Evolutionary conservation across 2,888 invertebrate genomes (phyloP).

Genomic region (Ophion obscuratus): DNA sequence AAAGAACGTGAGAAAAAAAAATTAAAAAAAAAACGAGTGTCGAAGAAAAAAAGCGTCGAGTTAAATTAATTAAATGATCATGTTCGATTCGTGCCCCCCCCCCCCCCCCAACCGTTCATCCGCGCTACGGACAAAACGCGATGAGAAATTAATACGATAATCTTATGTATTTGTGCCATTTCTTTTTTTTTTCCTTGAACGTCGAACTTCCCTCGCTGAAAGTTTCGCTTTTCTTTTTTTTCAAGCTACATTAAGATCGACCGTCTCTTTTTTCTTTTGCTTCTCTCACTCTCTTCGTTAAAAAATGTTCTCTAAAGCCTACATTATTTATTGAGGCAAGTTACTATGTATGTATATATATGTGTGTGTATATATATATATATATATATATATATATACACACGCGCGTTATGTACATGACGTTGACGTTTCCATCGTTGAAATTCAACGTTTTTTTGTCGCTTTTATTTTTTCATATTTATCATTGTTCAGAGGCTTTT

Average conservation of each 20-base stretch:
- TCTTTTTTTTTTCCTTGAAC: not conserved
- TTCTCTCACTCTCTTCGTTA: slow-evolving; percentile 63
- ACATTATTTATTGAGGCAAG: slow-evolving; percentile 68
- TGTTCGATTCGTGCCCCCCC: not conserved
- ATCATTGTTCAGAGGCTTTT: no score
- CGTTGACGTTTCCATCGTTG: no score
- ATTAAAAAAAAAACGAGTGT: not conserved
- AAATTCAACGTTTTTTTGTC: no score
- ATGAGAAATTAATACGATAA: slow-evolving; percentile 1
- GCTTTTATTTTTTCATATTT: no score
- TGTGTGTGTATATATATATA: slow-evolving; percentile 55
- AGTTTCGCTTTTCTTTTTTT: not conserved
- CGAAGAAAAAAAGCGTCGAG: not conserved
- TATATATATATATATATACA: slow-evolving; percentile 56
- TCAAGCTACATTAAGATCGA: slow-evolving; percentile 15
- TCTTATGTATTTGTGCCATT: slow-evolving; percentile 39
- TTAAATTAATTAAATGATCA: not conserved
- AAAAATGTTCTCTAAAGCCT: slow-evolving; percentile 65
- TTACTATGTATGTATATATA: not conserved
- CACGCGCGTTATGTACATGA: no score
- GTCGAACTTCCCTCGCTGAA: not conserved
- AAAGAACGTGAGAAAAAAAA: not conserved
- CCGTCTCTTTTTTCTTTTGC: slow-evolving; percentile 59
- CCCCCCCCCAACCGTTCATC: no score
- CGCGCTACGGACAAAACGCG: not conserved